Conservation (phyloP, 2,113 vertebrate genomes). For the Phoenicopterus ruber region DNA sequence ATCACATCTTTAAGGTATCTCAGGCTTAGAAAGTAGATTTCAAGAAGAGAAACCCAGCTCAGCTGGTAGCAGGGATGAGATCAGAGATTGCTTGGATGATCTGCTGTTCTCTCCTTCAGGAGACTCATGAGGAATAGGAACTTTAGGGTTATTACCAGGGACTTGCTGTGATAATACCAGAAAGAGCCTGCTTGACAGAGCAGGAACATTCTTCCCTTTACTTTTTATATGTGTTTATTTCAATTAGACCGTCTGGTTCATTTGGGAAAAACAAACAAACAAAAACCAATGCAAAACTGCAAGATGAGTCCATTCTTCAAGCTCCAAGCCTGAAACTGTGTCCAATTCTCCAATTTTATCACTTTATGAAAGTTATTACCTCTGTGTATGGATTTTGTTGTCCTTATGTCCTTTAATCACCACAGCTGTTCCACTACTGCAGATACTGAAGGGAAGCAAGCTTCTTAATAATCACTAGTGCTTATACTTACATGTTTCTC, state of each 20-base stretch:
- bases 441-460: background rate
- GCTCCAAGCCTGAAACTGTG: background rate
- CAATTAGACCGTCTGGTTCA: background rate
- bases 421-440: background rate
- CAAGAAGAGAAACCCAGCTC: background rate
- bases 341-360: background rate
- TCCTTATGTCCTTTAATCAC: background rate
- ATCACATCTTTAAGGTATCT: background rate
- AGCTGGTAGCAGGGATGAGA: background rate
- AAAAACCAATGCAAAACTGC: background rate
- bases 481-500: background rate
- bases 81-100: background rate
- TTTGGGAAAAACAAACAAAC: background rate
- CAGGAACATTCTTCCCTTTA: background rate
- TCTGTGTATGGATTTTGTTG: background rate
- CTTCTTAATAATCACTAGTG: background rate
- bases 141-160: background rate
- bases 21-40: background rate
- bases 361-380: background rate
- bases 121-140: background rate
- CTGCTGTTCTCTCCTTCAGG: background rate
- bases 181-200: background rate
- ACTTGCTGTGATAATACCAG: background rate
- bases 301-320: background rate
- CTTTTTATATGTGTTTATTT: background rate